These are phyloP conservation scores for Pollenia angustigena DNA, from an alignment of 2,888 invertebrate species.

Conservation along the genomic window DNA sequence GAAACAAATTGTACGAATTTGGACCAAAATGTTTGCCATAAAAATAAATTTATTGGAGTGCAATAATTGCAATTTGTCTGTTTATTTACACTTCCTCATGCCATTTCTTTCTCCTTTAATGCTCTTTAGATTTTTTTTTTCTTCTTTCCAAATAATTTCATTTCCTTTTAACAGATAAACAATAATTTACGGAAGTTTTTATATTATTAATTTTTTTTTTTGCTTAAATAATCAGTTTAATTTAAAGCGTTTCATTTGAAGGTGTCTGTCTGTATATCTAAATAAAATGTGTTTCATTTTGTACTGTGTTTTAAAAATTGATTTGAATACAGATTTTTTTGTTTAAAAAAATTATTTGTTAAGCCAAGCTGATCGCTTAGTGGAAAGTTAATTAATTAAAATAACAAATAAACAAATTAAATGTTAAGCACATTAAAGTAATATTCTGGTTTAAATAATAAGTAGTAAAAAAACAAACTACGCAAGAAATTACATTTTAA, in stretches of 20 bases:
- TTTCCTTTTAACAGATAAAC: conserved; percentile 25
- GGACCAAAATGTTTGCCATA: conserved; percentile 45
- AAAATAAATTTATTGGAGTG: conserved; percentile 73
- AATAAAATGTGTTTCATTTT: conserved; percentile 9
- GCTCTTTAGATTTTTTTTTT: neutral
- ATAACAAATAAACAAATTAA: neutral
- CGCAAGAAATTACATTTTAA: too few relatives aligned
- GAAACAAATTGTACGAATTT: neutral
- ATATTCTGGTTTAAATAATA: too few relatives aligned
- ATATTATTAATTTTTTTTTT: neutral
- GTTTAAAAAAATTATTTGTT: conserved; percentile 41
- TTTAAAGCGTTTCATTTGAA: conserved; percentile 15
- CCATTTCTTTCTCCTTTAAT: neutral
- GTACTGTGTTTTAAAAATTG: neutral
- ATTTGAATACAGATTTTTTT: conserved; percentile 3
- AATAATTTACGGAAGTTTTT: conserved; percentile 39
- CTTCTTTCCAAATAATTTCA: neutral
- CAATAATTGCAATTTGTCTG: conserved; percentile 73
- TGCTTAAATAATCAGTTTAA: neutral
- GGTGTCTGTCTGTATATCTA: neutral
- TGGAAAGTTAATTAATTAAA: neutral
- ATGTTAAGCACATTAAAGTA: too few relatives aligned
- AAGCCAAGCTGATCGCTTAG: conserved; percentile 38
- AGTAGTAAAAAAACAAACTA: too few relatives aligned
- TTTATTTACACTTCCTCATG: neutral